These are phyloP conservation scores for Drosophila anomalata DNA, from an alignment of 2,888 invertebrate genomes.

Conservation along the genomic window DNA sequence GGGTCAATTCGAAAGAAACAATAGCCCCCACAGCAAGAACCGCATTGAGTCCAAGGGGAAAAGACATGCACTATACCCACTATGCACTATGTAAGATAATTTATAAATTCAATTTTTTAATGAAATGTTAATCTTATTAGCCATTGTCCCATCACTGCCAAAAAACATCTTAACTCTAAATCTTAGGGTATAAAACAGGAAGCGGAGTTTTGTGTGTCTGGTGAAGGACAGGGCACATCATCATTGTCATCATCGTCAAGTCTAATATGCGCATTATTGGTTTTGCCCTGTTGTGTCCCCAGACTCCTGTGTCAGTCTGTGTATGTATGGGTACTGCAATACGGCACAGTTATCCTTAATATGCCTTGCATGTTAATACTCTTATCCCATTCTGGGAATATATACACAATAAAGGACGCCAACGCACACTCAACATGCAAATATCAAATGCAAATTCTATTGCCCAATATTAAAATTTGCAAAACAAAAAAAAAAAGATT, in stretches of 20 bases:
- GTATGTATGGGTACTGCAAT: slow-evolving; percentile 9
- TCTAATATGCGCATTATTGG: slow-evolving; percentile 78
- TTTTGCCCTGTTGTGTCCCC: slow-evolving; percentile 53
- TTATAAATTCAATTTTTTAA: background rate
- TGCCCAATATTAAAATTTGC: slow-evolving; percentile 60
- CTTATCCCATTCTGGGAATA: slow-evolving; percentile 46
- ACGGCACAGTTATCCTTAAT: slow-evolving; percentile 72
- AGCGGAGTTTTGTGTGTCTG: background rate
- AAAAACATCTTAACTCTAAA: background rate
- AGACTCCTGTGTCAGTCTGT: slow-evolving; percentile 23
- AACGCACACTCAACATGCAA: slow-evolving; percentile 61
- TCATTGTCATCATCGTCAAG: slow-evolving; percentile 63
- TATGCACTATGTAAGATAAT: no score
- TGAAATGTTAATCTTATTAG: background rate
- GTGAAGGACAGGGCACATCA: slow-evolving; percentile 10
- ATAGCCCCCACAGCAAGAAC: slow-evolving; percentile 41
- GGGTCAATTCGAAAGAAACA: slow-evolving; percentile 74
- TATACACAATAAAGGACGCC: slow-evolving; percentile 39
- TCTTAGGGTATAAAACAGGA: background rate
- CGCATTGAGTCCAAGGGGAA: slow-evolving; percentile 38
- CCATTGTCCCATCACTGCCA: background rate
- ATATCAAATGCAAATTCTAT: slow-evolving; percentile 71
- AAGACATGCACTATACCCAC: background rate
- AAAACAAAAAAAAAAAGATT: background rate
- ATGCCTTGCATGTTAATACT: slow-evolving; percentile 67